Evolutionary conservation across 1,140 invertebrate genomes (phyloP).

Genomic region (Heliconius himera): DNA sequence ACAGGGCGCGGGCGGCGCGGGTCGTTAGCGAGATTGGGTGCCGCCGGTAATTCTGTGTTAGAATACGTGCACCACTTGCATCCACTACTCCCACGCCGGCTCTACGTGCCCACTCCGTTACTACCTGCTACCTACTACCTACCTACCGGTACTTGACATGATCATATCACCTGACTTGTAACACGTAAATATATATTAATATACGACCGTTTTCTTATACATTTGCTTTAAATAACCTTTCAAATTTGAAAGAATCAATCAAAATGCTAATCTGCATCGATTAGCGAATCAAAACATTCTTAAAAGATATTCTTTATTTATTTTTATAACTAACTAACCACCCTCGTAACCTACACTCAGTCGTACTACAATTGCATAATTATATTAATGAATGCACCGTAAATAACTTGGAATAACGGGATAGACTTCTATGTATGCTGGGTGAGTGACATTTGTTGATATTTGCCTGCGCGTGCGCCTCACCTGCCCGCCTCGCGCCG

Average conservation of each 20-base stretch:
- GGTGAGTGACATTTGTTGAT: slow-evolving; percentile 58
- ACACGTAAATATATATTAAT: too few species aligned
- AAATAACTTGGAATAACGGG: slow-evolving; percentile 42
- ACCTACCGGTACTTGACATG: too few species aligned
- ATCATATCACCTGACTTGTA: not conserved
- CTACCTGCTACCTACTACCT: not conserved
- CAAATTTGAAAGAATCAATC: not conserved
- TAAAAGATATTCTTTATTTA: not conserved
- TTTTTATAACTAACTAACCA: not conserved
- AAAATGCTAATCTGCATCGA: not conserved
- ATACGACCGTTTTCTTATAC: too few species aligned
- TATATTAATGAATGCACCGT: not conserved
- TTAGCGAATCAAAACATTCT: not conserved
- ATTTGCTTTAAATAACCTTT: too few species aligned
- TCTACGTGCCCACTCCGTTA: slow-evolving; percentile 12
- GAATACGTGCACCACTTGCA: slow-evolving; percentile 41
- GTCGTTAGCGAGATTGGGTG: slow-evolving; percentile 40
- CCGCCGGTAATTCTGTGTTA: slow-evolving; percentile 35
- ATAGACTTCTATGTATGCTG: slow-evolving; percentile 22
- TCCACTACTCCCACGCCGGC: slow-evolving; percentile 28
- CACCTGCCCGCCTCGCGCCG: slow-evolving; percentile 27
- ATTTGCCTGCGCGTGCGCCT: slow-evolving; percentile 53
- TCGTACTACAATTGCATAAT: not conserved
- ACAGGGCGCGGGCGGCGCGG: slow-evolving; percentile 26
- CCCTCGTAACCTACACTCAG: not conserved